Conservation (phyloP, 2,113 vertebrate species). For the Excalfactoria chinensis region DNA sequence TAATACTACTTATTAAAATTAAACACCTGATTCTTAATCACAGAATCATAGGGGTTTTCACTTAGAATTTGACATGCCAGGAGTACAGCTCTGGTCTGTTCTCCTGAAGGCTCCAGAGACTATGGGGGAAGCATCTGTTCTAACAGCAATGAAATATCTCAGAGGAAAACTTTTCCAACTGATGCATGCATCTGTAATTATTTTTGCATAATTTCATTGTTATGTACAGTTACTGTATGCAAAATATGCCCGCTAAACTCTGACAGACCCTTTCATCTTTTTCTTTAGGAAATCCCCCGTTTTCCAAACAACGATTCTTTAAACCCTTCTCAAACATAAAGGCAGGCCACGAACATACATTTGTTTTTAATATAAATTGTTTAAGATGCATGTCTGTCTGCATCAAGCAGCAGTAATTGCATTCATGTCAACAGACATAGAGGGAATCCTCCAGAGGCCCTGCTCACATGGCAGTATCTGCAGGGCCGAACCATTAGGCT, state of each 20-base stretch:
- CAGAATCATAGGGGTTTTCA: not conserved
- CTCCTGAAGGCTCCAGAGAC: conserved; percentile 51
- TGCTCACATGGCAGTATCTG: not conserved
- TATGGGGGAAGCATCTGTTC: conserved; percentile 62
- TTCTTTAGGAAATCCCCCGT: not conserved
- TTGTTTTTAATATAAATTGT: not conserved
- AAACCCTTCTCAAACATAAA: not conserved
- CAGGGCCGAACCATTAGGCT: not conserved
- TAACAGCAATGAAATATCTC: conserved; percentile 51
- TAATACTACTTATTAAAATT: not conserved
- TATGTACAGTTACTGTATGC: conserved; percentile 29
- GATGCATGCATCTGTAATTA: conserved; percentile 60
- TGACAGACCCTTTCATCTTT: not conserved
- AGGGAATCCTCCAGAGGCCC: not conserved
- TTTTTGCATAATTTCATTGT: conserved; percentile 50
- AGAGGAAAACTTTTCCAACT: conserved; percentile 66
- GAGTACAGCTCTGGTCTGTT: conserved; percentile 25
- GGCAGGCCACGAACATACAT: not conserved
- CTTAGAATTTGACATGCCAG: conserved; percentile 7
- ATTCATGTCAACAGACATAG: conserved; percentile 11
- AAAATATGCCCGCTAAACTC: not conserved
- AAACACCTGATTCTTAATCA: not conserved
- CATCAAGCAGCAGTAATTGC: not conserved
- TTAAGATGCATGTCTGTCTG: not conserved
- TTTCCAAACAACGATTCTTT: conserved; percentile 9